These are phyloP conservation scores for Ceratina calcarata DNA, from an alignment of 1,140 invertebrate genomes.

Conservation along the genomic window DNA sequence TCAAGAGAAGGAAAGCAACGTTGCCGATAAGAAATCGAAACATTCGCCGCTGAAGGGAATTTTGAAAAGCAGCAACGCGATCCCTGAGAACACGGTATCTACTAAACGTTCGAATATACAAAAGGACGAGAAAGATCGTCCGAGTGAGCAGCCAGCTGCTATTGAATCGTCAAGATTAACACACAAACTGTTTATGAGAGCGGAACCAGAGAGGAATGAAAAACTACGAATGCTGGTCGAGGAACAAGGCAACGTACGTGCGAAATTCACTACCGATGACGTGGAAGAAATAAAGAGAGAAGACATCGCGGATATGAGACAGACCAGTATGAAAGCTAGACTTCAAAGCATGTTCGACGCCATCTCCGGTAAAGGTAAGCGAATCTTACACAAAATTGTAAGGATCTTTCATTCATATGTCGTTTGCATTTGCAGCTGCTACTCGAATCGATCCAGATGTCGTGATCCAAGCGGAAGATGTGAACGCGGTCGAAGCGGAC, in stretches of 20 bases:
- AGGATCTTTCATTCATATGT: not conserved
- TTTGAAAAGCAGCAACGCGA: conserved; percentile 27
- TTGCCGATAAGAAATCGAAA: conserved; percentile 21
- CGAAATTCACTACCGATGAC: conserved; percentile 70
- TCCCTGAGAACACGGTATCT: not conserved
- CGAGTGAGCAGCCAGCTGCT: not conserved
- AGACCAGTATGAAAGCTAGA: conserved; percentile 76
- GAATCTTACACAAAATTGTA: not conserved
- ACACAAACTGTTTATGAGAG: conserved; percentile 77
- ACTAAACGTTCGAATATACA: not conserved
- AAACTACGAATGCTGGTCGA: conserved; percentile 72
- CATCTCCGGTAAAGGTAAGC: conserved; percentile 77
- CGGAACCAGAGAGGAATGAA: conserved; percentile 75
- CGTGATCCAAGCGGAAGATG: conserved; percentile 75
- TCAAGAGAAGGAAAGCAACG: conserved; percentile 4
- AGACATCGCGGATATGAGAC: conserved; percentile 76
- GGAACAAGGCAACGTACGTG: conserved; percentile 69
- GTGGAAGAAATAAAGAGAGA: conserved; percentile 76
- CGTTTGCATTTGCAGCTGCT: conserved; percentile 57
- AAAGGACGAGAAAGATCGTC: not conserved
- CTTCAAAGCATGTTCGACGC: conserved; percentile 79
- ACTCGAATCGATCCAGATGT: conserved; percentile 76
- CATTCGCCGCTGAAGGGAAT: conserved; percentile 44
- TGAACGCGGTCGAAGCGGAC: conserved; percentile 43
- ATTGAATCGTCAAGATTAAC: conserved; percentile 62